These are phyloP conservation scores for Drosophila dives DNA, from an alignment of 2,888 invertebrate genomes.

Conservation along the genomic window DNA sequence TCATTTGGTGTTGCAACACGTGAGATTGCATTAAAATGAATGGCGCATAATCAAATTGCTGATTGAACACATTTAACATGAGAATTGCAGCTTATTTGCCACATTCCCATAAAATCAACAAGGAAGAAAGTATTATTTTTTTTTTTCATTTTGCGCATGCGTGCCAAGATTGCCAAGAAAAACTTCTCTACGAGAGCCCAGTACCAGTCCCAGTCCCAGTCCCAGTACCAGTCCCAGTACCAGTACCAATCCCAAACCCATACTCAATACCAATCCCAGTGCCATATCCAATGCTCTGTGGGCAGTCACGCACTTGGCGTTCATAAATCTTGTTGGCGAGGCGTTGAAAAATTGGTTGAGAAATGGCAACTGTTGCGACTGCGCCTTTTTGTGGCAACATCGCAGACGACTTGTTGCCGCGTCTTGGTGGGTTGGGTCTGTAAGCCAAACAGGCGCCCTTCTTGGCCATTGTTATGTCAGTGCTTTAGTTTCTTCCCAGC, in stretches of 20 bases:
- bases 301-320: conserved; percentile 75
- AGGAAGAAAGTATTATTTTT: conserved; percentile 64
- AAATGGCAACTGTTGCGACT: conserved; percentile 63
- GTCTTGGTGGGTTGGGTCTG: conserved; percentile 44
- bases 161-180: conserved; percentile 22
- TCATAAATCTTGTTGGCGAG: conserved; percentile 71
- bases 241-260: neutral
- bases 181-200: neutral
- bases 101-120: conserved; percentile 65
- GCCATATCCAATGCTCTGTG: conserved; percentile 30
- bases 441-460: conserved; percentile 57
- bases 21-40: conserved; percentile 61
- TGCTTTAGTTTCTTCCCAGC: conserved; percentile 10
- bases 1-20: conserved; percentile 56
- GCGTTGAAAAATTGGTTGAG: conserved; percentile 76
- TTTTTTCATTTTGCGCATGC: conserved; percentile 55
- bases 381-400: conserved; percentile 56
- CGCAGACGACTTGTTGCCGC: conserved; percentile 39
- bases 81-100: conserved; percentile 44
- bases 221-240: neutral
- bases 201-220: neutral
- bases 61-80: conserved; percentile 75
- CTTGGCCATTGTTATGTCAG: conserved; percentile 59
- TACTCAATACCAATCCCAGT: conserved; percentile 5
- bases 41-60: conserved; percentile 72